Evolutionary conservation across 2,888 invertebrate genomes (phyloP).

Genomic region (Netelia virgata): DNA sequence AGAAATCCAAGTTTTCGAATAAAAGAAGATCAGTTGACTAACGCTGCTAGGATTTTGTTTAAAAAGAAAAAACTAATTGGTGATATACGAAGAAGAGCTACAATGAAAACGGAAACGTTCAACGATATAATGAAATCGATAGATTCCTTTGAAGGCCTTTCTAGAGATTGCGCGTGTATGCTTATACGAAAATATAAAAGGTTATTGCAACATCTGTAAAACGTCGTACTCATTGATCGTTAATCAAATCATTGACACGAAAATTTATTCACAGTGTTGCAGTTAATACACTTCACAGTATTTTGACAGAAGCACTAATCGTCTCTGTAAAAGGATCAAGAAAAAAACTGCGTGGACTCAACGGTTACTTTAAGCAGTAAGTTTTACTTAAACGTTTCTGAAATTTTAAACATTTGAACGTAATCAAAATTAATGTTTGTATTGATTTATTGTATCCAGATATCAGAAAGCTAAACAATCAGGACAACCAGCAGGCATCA

Average conservation of each 20-base stretch:
- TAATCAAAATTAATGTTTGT: slow-evolving; percentile 78
- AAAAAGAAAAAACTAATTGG: neutral
- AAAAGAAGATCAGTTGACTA: too few species aligned
- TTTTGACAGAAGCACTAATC: slow-evolving; percentile 89
- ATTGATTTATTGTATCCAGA: slow-evolving; percentile 73
- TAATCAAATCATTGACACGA: slow-evolving; percentile 31
- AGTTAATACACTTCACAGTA: slow-evolving; percentile 89
- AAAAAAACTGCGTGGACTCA: slow-evolving; percentile 87
- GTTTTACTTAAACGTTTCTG: slow-evolving; percentile 51
- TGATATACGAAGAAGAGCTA: slow-evolving; percentile 43
- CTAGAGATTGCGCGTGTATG: slow-evolving; percentile 88
- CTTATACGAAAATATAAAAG: slow-evolving; percentile 87
- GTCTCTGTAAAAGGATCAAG: slow-evolving; percentile 88
- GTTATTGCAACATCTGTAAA: slow-evolving; percentile 82
- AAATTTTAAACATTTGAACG: slow-evolving; percentile 73
- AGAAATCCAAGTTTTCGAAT: too few species aligned
- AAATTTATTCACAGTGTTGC: slow-evolving; percentile 85
- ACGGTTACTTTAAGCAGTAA: slow-evolving; percentile 87
- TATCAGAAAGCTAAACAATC: slow-evolving; percentile 83
- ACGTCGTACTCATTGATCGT: slow-evolving; percentile 8
- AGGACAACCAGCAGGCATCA: slow-evolving; percentile 87
- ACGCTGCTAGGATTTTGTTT: neutral
- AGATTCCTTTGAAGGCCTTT: slow-evolving; percentile 86
- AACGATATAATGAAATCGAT: slow-evolving; percentile 87
- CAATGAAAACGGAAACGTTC: slow-evolving; percentile 84